Percentiles rank a stretch among this genome's conserved stretches.
These are phyloP conservation scores for Tipula helvola DNA, from an alignment of 2,888 invertebrate species.

Conservation along the genomic window DNA sequence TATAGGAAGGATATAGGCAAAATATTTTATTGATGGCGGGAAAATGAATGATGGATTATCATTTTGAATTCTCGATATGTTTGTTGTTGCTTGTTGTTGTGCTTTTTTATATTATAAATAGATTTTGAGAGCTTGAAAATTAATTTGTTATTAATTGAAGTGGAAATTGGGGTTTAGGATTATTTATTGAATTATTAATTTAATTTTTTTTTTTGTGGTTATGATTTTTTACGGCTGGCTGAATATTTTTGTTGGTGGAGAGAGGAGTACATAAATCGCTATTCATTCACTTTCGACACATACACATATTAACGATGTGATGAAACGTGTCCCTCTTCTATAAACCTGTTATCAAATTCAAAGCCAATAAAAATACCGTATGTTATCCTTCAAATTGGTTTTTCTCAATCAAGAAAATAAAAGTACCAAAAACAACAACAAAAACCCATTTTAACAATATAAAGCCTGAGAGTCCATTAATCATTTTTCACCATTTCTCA, in stretches of 20 bases:
- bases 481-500: background rate
- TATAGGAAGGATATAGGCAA: background rate
- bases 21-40: background rate
- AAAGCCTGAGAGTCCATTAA: background rate
- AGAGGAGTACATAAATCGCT: background rate
- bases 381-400: background rate
- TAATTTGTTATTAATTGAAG: background rate
- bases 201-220: background rate
- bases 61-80: background rate
- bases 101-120: background rate
- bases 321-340: no score
- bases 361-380: background rate
- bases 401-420: background rate
- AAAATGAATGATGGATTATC: background rate
- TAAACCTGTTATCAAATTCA: no score
- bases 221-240: background rate
- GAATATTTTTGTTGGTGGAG: background rate
- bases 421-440: background rate
- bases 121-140: background rate
- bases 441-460: background rate
- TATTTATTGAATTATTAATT: background rate
- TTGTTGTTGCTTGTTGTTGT: background rate
- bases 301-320: no score
- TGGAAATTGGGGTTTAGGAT: background rate
- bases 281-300: no score